Percentiles rank a stretch among this genome's conserved stretches.
Conservation (phyloP, 2,888 invertebrate species). For the Acleris cristana region DNA sequence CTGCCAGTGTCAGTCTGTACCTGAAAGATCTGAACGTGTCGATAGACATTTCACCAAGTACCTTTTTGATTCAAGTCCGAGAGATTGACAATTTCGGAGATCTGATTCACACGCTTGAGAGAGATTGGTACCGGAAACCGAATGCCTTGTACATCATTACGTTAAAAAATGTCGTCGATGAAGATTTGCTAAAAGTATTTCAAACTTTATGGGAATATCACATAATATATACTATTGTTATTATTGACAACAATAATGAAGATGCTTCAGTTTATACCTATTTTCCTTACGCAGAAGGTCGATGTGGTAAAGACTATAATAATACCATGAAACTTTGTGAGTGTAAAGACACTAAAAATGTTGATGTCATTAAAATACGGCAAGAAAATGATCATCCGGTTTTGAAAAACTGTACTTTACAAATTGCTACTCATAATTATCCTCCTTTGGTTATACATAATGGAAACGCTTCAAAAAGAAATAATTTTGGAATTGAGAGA, state of each 20-base stretch:
- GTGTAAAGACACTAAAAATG: slow-evolving; percentile 22
- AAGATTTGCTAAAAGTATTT: slow-evolving; percentile 17
- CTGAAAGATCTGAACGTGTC: slow-evolving; percentile 16
- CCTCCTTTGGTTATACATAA: slow-evolving; percentile 30
- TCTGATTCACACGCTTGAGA: slow-evolving; percentile 22
- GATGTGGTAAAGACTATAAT: slow-evolving; percentile 37
- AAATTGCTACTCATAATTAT: slow-evolving; percentile 26
- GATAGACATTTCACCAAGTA: slow-evolving; percentile 4
- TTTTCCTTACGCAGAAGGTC: slow-evolving; percentile 34
- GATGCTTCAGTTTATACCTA: slow-evolving; percentile 35
- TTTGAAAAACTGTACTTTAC: slow-evolving; percentile 34
- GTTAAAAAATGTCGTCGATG: background rate
- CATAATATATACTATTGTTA: slow-evolving; percentile 11
- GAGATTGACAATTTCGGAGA: slow-evolving; percentile 11
- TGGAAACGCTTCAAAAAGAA: slow-evolving; percentile 1
- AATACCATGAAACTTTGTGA: slow-evolving; percentile 34
- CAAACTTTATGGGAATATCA: slow-evolving; percentile 26
- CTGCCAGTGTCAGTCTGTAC: slow-evolving; percentile 16
- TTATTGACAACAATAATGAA: background rate
- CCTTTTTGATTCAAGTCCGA: slow-evolving; percentile 11
- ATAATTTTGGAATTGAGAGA: slow-evolving; percentile 32
- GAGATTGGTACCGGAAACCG: slow-evolving; percentile 22
- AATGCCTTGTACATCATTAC: slow-evolving; percentile 20
- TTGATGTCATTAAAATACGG: slow-evolving; percentile 14
- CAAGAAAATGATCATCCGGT: slow-evolving; percentile 8